A percentile compares a stretch with the other conserved stretches of the same genome.
Evolutionary conservation across 35 echinoderm and acorn worm genomes (phyloP).

Genomic region (Ophiothrix spiculata): DNA sequence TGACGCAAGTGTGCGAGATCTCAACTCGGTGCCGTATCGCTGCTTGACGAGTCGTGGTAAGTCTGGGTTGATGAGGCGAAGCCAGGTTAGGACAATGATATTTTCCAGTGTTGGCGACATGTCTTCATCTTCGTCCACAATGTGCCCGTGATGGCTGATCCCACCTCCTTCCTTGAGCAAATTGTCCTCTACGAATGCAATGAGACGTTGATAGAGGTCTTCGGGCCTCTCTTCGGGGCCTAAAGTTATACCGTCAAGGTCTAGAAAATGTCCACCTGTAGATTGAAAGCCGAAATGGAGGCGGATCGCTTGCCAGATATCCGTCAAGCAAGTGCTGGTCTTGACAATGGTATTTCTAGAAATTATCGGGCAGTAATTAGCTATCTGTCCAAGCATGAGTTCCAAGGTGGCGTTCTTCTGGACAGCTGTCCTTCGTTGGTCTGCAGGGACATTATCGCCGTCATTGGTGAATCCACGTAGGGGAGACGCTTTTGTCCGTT

Average conservation of each 20-base stretch:
- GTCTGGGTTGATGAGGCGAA: constrained; percentile 9
- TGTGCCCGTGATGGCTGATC: not conserved
- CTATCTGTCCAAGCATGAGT: constrained; percentile 46
- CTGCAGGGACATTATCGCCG: not conserved
- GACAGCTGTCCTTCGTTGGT: not conserved
- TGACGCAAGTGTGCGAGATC: constrained; percentile 40
- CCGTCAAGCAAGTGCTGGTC: constrained; percentile 2
- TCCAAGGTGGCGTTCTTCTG: constrained; percentile 35
- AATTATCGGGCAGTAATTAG: constrained; percentile 43
- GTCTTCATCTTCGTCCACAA: not conserved
- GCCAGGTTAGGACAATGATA: constrained; percentile 22
- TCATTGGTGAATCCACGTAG: constrained; percentile 38
- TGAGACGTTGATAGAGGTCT: constrained; percentile 22
- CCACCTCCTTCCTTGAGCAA: not conserved
- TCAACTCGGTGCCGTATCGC: constrained; percentile 34
- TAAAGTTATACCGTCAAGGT: constrained; percentile 18
- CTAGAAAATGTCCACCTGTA: constrained; percentile 16
- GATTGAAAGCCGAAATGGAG: constrained; percentile 50
- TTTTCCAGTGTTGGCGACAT: constrained; percentile 22
- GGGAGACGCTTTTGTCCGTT: constrained; percentile 32
- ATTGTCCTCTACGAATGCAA: constrained; percentile 38
- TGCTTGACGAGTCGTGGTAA: constrained; percentile 34
- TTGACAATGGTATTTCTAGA: constrained; percentile 29
- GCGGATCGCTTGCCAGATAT: constrained; percentile 37
- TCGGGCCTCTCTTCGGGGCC: constrained; percentile 27